Evolutionary conservation across 1,140 invertebrate species (phyloP).

Genomic region (Diachasma alloeum): DNA sequence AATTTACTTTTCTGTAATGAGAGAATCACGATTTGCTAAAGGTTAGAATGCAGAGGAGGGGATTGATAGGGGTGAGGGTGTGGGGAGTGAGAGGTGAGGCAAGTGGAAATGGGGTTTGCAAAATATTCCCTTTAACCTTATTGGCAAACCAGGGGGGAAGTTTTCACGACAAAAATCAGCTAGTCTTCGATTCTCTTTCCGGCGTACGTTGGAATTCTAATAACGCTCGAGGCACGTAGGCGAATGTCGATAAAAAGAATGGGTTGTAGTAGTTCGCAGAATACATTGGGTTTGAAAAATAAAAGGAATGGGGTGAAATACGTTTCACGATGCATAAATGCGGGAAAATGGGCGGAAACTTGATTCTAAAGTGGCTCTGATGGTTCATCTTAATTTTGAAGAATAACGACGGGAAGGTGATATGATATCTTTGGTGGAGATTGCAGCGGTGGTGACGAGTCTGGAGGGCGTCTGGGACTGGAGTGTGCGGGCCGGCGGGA

Average conservation of each 20-base stretch:
- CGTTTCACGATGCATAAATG: not conserved
- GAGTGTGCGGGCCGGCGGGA: too few relatives aligned
- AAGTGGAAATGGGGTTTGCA: not conserved
- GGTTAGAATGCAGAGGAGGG: not conserved
- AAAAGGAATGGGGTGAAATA: not conserved
- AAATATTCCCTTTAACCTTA: not conserved
- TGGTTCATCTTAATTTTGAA: too few relatives aligned
- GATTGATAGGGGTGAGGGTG: not conserved
- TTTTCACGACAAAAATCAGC: constrained; percentile 25
- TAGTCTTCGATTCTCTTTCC: constrained; percentile 24
- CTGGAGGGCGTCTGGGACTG: too few relatives aligned
- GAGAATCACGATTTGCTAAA: not conserved
- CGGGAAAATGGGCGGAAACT: not conserved
- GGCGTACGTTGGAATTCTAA: constrained; percentile 34
- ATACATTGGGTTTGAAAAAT: constrained; percentile 1
- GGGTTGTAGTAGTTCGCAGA: constrained; percentile 1
- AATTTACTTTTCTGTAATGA: constrained; percentile 28
- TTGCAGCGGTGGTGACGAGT: too few relatives aligned
- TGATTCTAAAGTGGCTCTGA: not conserved
- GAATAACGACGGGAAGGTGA: not conserved
- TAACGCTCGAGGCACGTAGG: constrained; percentile 35
- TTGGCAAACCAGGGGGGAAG: not conserved
- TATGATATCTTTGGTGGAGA: too few relatives aligned
- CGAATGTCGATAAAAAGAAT: constrained; percentile 36
- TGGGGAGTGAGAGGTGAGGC: not conserved